These are phyloP conservation scores for Lasioglossum malachurum DNA, from an alignment of 2,888 invertebrate species.

Conservation along the genomic window DNA sequence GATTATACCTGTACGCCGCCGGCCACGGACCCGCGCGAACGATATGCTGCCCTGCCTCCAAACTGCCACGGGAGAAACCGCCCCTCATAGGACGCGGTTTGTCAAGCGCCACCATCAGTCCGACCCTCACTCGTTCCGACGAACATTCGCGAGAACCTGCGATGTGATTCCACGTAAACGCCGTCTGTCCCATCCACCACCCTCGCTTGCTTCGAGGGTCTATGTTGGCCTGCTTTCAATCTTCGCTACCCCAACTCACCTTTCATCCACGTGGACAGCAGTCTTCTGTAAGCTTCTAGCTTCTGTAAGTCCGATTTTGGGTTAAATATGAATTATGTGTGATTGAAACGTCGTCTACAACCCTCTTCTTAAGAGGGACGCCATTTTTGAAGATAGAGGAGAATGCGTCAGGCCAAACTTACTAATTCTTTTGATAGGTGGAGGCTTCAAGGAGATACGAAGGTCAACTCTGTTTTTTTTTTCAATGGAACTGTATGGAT, in stretches of 20 bases:
- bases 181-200: neutral
- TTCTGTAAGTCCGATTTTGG: neutral
- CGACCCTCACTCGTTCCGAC: neutral
- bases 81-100: conserved; percentile 80
- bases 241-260: neutral
- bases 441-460: no score
- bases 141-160: conserved; percentile 26
- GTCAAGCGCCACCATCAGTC: conserved; percentile 73
- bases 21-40: neutral
- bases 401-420: no score
- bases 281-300: neutral
- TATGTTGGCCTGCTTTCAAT: neutral
- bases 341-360: neutral
- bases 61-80: conserved; percentile 39
- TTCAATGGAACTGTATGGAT: no score
- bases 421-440: no score
- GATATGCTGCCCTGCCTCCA: neutral
- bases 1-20: conserved; percentile 77
- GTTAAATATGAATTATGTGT: no score
- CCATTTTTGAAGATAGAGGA: no score
- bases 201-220: neutral
- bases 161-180: conserved; percentile 29
- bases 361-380: neutral
- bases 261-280: neutral
- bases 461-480: no score